Evolutionary conservation across 2,888 invertebrate species (phyloP), one percentile per base, ranked within the genome.

Genomic region (Drosophila sordidapex): DNA sequence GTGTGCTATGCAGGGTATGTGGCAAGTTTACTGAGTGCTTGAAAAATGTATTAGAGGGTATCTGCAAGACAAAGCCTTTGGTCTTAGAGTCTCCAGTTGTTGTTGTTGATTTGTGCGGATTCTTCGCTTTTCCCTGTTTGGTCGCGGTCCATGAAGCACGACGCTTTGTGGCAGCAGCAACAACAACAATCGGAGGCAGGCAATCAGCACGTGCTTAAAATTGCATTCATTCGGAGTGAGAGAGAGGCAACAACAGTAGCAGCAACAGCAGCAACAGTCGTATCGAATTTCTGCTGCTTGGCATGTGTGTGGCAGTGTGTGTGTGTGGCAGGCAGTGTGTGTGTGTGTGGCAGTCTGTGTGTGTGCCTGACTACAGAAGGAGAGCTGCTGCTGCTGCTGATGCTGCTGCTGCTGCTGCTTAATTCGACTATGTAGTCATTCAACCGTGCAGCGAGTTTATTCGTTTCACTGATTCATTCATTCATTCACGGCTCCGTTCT

Each of bases 371-470:
- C 5, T 46, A 27, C 21, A 46, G 51, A 64, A 38, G 25, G 64
- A 29, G 38, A 58, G 64, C 21, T 36, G 51, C 36, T 58, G 36
- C 40, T 65, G 40, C 4, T 43, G 46, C 21, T 21, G 21, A 21
- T n/a, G n/a, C n/a, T n/a, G n/a, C 15, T 59, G 56, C 5, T 57
- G 66, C 52, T 43, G 63, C 46, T 68, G 70, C 78, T 87, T 87
- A 82, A 87, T 84, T 75, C 86, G 73, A 83, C 86, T 85, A 87
- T 74, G 78, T 72, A 85, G 62, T 85, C 80, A 87, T 85, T 87
- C 88, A 87, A 82, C 83, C 85, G 83, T 82, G 83, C 78, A 87
- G 71, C 74, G 81, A 83, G 86, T 85, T 85, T 84, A 82, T 88
- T 80, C 84, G 83, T 83, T 83, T 85, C 88, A 85, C 76, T 82